Evolutionary conservation across 2,888 invertebrate genomes (phyloP), one percentile per base, ranked within the genome.

Genomic region (Drosophila pseudotakahashii): DNA sequence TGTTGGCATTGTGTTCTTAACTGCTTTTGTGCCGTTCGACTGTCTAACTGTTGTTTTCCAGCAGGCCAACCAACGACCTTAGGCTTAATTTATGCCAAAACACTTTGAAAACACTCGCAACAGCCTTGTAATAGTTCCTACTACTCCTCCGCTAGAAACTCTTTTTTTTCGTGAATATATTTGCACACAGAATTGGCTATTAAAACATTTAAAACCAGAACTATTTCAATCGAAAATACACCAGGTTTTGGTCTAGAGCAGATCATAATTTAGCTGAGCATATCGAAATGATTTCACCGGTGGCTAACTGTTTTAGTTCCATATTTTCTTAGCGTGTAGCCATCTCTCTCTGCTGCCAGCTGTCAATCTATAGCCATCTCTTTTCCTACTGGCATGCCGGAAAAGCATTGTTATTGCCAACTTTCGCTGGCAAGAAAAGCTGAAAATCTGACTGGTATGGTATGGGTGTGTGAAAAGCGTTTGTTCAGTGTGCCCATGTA

Each of bases 391-490:
- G 83, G 70, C 72, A 66, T 53, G 78, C 82, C 87, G 82, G 82
- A 82, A 82, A 82, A 82, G 79, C 85, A 87, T 87, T 84, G 87
- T 81, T 86, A 71, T 72, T 60, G 86, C 70, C 87, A 87, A 87
- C 82, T 82, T 82, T 82, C 82, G 82, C 82, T 86, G 79, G 50
- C 78, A 84, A 74, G 82, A 82, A 87, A 87, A 82, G 79, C 77
- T 60, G 23, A 34, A 59, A 59, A 59, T 55, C 58, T 54, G 61
- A 42, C 42, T 11, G 10, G 11, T 34, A 10, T 34, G 32, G 11
- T 16, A 66, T 42, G 30, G 14, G 79, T 78, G 78, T 76, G 81
- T 82, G 86, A 85, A 81, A 82, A 85, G 73, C 66, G 78, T 42
- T 81, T 64, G 78, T 19, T 63, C 41, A 36, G 34, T 61, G 52